Conservation (phyloP, 2,888 invertebrate genomes). For the Spilosoma lubricipeda region DNA sequence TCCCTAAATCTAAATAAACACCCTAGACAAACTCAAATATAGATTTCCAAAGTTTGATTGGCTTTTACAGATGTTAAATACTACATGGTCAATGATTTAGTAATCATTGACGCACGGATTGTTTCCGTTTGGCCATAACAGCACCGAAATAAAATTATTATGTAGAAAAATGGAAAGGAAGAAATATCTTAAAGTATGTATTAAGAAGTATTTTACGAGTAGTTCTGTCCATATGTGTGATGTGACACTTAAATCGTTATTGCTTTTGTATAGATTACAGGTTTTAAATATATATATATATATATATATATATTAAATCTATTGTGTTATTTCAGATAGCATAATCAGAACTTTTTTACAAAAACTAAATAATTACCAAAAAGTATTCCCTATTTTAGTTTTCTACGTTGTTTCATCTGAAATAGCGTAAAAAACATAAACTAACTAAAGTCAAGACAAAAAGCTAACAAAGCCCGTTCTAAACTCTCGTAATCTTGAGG, state of each 20-base stretch:
- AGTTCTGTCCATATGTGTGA: too few relatives aligned
- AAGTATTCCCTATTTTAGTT: background rate
- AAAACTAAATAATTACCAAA: too few relatives aligned
- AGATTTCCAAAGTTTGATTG: background rate
- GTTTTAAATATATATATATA: too few relatives aligned
- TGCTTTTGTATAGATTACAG: too few relatives aligned
- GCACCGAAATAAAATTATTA: background rate
- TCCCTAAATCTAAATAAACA: background rate
- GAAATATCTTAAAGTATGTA: too few relatives aligned
- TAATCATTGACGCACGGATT: too few relatives aligned
- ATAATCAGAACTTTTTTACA: too few relatives aligned
- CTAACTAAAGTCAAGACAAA: slow-evolving; percentile 16
- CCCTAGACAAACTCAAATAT: background rate
- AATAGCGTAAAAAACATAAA: background rate
- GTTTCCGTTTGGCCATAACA: background rate
- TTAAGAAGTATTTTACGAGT: too few relatives aligned
- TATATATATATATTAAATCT: too few relatives aligned
- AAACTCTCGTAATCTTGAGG: slow-evolving; percentile 44
- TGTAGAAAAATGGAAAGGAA: too few relatives aligned
- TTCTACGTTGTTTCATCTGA: background rate
- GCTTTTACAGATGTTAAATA: background rate
- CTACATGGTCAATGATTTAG: background rate
- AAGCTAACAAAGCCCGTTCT: slow-evolving; percentile 32
- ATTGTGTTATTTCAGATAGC: too few relatives aligned
- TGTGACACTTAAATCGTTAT: too few relatives aligned